Evolutionary conservation across 2,888 invertebrate genomes (phyloP).

Genomic region (Oscheius sp.): DNA sequence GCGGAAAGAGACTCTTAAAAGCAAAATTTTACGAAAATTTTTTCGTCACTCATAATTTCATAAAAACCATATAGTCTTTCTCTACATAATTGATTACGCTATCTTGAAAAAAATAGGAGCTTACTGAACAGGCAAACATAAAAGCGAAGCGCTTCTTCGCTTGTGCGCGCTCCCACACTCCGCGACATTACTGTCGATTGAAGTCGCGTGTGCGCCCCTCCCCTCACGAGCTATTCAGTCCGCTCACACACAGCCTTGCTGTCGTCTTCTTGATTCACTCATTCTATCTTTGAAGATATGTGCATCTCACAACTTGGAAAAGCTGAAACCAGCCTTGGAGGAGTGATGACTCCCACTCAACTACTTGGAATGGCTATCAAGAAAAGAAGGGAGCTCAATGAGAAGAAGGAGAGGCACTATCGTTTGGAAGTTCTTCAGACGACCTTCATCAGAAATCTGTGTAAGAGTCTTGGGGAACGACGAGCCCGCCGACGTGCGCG

Average conservation of each 20-base stretch:
- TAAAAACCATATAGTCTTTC: too few species aligned
- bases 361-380: slow-evolving; percentile 57
- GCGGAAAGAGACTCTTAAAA: not conserved
- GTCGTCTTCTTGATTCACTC: not conserved
- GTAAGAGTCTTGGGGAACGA: slow-evolving; percentile 63
- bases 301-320: not conserved
- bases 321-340: not conserved
- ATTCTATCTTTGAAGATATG: slow-evolving; percentile 17
- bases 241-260: not conserved
- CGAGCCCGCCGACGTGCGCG: slow-evolving; percentile 51
- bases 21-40: too few species aligned
- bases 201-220: too few species aligned
- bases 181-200: not conserved
- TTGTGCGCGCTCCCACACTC: slow-evolving; percentile 11
- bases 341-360: slow-evolving; percentile 49
- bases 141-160: not conserved
- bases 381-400: slow-evolving; percentile 51
- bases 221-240: not conserved
- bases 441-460: slow-evolving; percentile 57
- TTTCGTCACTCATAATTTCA: too few species aligned
- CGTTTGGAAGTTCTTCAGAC: slow-evolving; percentile 58
- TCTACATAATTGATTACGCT: too few species aligned
- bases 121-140: not conserved
- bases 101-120: too few species aligned
- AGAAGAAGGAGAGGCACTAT: slow-evolving; percentile 49